Percentiles rank a stretch among this genome's conserved stretches.
Conservation (phyloP, 2,797 vertebrate genomes). For the Amblyraja radiata region DNA sequence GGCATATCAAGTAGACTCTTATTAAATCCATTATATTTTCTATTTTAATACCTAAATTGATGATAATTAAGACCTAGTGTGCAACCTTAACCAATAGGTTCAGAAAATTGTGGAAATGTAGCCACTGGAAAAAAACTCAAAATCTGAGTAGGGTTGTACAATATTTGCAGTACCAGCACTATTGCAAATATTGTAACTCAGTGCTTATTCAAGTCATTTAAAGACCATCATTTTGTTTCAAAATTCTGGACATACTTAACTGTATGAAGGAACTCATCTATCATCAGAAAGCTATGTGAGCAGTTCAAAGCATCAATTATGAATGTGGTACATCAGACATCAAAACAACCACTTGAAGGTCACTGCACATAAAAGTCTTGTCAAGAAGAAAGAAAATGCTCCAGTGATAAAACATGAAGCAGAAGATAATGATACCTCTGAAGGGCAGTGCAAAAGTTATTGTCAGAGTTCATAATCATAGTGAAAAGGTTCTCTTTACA, state of each 20-base stretch:
- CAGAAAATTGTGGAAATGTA: background rate
- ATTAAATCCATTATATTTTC: background rate
- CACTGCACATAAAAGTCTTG: conserved; percentile 20
- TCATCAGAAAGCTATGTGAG: conserved; percentile 3
- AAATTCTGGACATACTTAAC: background rate
- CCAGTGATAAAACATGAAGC: conserved; percentile 12
- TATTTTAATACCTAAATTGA: conserved; percentile 1
- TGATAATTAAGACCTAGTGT: background rate
- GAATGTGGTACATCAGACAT: conserved; percentile 6
- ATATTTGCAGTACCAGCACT: background rate
- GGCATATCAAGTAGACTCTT: background rate
- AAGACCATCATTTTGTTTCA: conserved; percentile 15
- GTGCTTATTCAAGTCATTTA: background rate
- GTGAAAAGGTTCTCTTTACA: background rate
- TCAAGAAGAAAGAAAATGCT: conserved; percentile 24
- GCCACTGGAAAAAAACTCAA: background rate
- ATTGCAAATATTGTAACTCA: background rate
- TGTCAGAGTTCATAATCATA: background rate
- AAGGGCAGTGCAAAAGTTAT: background rate
- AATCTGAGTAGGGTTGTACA: background rate
- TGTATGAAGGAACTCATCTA: background rate
- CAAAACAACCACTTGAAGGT: conserved; percentile 14
- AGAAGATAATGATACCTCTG: background rate
- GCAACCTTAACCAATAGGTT: background rate
- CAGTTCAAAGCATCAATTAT: background rate